Conservation (phyloP, 2,888 invertebrate genomes). For the Allygus modestus region DNA sequence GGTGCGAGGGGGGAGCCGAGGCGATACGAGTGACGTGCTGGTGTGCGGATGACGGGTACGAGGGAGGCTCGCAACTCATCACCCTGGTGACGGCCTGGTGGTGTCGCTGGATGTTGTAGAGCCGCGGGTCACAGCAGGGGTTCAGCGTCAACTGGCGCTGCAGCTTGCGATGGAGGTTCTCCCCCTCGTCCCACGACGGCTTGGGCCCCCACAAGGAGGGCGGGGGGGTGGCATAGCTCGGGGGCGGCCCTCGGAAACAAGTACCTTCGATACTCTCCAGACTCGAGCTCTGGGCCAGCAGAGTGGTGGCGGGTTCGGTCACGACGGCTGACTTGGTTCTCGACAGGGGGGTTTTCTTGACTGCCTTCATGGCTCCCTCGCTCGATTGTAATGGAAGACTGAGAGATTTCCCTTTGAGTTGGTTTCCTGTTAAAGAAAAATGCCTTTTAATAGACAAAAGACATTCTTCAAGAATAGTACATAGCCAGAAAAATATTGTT, state of each 20-base stretch:
- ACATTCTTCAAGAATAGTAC: not conserved
- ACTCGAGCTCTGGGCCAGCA: not conserved
- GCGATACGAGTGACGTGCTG: constrained; percentile 83
- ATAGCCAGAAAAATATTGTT: not conserved
- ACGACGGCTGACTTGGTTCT: constrained; percentile 83
- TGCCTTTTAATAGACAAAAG: too few relatives aligned
- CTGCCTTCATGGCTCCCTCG: constrained; percentile 71
- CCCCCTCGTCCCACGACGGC: constrained; percentile 73
- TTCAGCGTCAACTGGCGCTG: constrained; percentile 90
- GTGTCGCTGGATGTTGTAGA: constrained; percentile 75
- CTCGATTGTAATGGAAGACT: constrained; percentile 75
- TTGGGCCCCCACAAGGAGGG: constrained; percentile 71
- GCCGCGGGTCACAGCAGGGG: constrained; percentile 86
- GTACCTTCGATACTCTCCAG: constrained; percentile 48
- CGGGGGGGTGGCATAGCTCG: constrained; percentile 55
- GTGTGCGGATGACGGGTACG: constrained; percentile 65
- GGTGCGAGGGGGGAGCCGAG: constrained; percentile 83
- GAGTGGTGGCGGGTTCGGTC: not conserved
- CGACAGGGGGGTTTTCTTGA: constrained; percentile 80
- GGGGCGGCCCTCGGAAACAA: constrained; percentile 68
- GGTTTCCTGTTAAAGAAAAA: constrained; percentile 72
- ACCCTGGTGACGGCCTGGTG: constrained; percentile 70
- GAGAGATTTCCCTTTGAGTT: constrained; percentile 75
- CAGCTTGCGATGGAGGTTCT: constrained; percentile 87
- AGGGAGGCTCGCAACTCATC: constrained; percentile 66